These are phyloP conservation scores for Chionodraco myersi DNA, from an alignment of 2,113 vertebrate species.

Conservation along the genomic window DNA sequence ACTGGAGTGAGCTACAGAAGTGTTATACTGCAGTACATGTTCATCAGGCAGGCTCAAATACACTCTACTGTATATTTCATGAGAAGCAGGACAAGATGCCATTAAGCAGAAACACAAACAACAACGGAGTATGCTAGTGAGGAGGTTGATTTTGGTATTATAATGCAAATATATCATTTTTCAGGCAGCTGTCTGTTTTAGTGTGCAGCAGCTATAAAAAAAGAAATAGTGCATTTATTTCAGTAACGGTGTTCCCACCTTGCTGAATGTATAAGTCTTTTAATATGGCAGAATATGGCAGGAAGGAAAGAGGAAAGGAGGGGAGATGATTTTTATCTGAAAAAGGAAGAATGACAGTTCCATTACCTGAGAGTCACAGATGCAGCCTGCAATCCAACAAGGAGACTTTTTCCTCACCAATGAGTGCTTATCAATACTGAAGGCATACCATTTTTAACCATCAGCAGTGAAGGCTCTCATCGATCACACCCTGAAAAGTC, in stretches of 20 bases:
- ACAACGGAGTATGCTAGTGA: conserved; percentile 10
- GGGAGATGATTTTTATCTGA: conserved; percentile 77
- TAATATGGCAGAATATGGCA: conserved; percentile 68
- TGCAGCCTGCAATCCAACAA: conserved; percentile 74
- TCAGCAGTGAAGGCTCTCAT: conserved; percentile 64
- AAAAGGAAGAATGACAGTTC: conserved; percentile 83
- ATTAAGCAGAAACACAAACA: conserved; percentile 5
- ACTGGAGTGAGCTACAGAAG: neutral
- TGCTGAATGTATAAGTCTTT: conserved; percentile 76
- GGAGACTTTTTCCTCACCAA: conserved; percentile 52
- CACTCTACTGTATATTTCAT: neutral
- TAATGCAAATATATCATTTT: conserved; percentile 18
- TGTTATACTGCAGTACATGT: neutral
- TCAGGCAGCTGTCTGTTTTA: conserved; percentile 18
- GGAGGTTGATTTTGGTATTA: conserved; percentile 24
- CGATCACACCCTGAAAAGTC: conserved; percentile 70
- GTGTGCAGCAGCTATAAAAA: conserved; percentile 31
- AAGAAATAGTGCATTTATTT: conserved; percentile 62
- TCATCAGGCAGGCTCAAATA: neutral
- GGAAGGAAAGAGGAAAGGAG: conserved; percentile 52
- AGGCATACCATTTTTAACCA: conserved; percentile 62
- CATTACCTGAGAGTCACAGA: conserved; percentile 79
- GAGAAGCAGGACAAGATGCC: neutral
- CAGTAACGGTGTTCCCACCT: conserved; percentile 67
- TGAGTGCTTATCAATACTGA: conserved; percentile 78